Evolutionary conservation across 2,797 vertebrate species (phyloP).

Genomic region (Rhinichthys osculus): DNA sequence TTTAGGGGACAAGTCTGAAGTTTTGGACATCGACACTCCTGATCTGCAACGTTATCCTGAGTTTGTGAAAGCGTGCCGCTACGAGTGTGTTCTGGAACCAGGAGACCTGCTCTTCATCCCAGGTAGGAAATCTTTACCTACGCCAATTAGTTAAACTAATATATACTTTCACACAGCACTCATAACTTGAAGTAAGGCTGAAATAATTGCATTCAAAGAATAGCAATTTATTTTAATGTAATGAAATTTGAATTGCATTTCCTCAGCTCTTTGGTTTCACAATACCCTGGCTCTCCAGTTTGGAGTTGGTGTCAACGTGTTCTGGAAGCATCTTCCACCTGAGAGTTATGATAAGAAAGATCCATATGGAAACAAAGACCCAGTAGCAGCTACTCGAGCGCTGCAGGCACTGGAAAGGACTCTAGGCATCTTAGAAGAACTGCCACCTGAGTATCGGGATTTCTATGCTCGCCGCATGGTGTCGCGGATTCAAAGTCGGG

Average conservation of each 20-base stretch:
- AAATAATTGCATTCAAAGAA: neutral
- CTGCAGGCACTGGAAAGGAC: conserved; percentile 84
- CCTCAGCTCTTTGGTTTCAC: conserved; percentile 94
- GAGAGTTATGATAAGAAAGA: conserved; percentile 91
- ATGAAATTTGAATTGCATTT: neutral
- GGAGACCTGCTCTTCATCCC: conserved; percentile 96
- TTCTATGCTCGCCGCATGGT: conserved; percentile 95
- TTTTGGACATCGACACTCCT: conserved; percentile 89
- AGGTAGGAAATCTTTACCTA: conserved; percentile 71
- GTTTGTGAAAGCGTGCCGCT: conserved; percentile 86
- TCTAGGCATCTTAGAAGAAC: conserved; percentile 79
- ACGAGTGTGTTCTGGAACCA: conserved; percentile 87
- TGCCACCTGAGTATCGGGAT: conserved; percentile 90
- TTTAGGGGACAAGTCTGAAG: conserved; percentile 91
- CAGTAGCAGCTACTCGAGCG: conserved; percentile 83
- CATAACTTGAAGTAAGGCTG: neutral
- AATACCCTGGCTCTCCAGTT: conserved; percentile 92
- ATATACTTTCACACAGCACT: neutral
- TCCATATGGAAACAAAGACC: conserved; percentile 95
- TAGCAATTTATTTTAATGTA: neutral
- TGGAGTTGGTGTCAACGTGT: conserved; percentile 92
- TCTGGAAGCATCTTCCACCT: conserved; percentile 91
- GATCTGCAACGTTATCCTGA: conserved; percentile 87
- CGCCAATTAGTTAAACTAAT: neutral
- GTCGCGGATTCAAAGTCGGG: conserved; percentile 85